Conservation (phyloP, 2,797 vertebrate genomes). For the Amniataba percoides region DNA sequence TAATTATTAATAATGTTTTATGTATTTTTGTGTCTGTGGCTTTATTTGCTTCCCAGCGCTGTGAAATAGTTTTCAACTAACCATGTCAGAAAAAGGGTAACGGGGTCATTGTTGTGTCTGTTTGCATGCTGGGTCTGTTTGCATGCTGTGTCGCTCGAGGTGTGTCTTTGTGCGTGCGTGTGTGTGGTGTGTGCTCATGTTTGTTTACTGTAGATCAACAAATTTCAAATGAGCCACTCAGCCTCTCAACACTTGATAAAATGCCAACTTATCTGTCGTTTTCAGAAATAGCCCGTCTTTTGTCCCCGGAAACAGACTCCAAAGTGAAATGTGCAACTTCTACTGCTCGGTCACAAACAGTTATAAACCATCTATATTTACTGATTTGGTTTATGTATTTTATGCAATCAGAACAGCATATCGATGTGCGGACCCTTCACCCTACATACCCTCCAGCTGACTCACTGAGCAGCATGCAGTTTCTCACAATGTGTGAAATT, state of each 20-base stretch:
- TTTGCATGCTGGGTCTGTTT: slow-evolving; percentile 72
- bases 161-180: slow-evolving; percentile 24
- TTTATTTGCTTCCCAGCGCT: slow-evolving; percentile 17
- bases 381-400: slow-evolving; percentile 6
- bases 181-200: slow-evolving; percentile 32
- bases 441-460: slow-evolving; percentile 20
- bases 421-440: slow-evolving; percentile 1
- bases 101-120: slow-evolving; percentile 56
- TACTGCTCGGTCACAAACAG: neutral
- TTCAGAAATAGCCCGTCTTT: slow-evolving; percentile 30
- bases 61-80: slow-evolving; percentile 25
- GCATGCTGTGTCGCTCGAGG: slow-evolving; percentile 53
- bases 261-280: slow-evolving; percentile 40
- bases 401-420: slow-evolving; percentile 2
- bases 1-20: slow-evolving; percentile 30
- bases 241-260: slow-evolving; percentile 36
- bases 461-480: slow-evolving; percentile 36
- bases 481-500: slow-evolving; percentile 53
- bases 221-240: slow-evolving; percentile 48
- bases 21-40: neutral
- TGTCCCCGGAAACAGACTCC: neutral
- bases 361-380: neutral
- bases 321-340: slow-evolving; percentile 3
- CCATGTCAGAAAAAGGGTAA: slow-evolving; percentile 44
- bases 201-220: slow-evolving; percentile 58